These are phyloP conservation scores for Lacerta viridis DNA, from an alignment of 2,797 vertebrate genomes.

Conservation along the genomic window DNA sequence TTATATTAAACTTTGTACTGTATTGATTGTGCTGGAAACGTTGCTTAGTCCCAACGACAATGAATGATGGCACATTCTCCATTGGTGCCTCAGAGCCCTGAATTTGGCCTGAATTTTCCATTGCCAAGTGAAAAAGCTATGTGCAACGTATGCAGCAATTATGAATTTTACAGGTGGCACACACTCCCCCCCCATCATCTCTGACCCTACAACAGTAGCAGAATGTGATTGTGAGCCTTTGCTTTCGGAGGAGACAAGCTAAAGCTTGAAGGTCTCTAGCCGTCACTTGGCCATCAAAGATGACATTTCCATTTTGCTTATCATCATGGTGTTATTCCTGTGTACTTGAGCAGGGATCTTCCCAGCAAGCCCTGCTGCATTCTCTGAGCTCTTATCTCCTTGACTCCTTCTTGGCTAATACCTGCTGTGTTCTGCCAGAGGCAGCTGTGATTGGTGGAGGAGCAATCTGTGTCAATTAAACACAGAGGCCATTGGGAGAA, in stretches of 20 bases:
- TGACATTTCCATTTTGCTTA: not conserved
- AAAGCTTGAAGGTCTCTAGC: not conserved
- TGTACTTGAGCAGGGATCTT: not conserved
- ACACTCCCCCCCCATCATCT: not conserved
- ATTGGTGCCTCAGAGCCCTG: not conserved
- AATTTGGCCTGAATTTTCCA: constrained; percentile 7
- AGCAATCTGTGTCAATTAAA: not conserved
- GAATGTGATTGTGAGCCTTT: not conserved
- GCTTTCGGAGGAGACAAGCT: not conserved
- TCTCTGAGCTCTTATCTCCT: constrained; percentile 18
- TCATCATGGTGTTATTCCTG: not conserved
- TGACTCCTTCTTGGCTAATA: constrained; percentile 15
- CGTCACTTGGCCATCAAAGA: constrained; percentile 2
- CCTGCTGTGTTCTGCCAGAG: not conserved
- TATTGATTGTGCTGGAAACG: not conserved
- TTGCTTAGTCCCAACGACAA: not conserved
- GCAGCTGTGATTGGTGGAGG: rapidly evolving
- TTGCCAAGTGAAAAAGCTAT: not conserved
- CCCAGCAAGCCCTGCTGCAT: not conserved
- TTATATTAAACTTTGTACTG: not conserved
- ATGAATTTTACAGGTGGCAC: not conserved
- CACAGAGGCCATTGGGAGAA: not conserved
- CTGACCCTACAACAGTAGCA: rapidly evolving
- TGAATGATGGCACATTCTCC: not conserved
- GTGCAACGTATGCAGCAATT: not conserved